Conservation (phyloP, 2,888 invertebrate species). For the Cecidostiba fungosa region DNA sequence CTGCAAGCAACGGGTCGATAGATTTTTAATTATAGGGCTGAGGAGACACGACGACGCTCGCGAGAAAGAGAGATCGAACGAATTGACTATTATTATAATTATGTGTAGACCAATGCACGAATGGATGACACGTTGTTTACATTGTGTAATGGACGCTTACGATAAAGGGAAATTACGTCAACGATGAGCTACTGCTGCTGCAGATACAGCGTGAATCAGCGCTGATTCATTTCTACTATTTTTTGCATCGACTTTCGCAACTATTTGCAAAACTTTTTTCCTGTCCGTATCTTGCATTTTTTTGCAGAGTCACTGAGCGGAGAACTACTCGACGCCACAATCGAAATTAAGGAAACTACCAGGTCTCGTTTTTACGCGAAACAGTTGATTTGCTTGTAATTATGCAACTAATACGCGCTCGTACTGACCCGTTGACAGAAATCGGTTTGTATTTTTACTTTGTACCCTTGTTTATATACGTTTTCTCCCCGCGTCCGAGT, state of each 20-base stretch:
- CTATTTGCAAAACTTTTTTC: background rate
- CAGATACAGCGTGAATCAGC: background rate
- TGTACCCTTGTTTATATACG: slow-evolving; percentile 3
- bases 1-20: background rate
- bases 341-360: too few species aligned
- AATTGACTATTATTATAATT: background rate
- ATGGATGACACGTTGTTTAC: background rate
- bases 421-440: slow-evolving; percentile 24
- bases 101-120: background rate
- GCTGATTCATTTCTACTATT: background rate
- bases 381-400: slow-evolving; percentile 28
- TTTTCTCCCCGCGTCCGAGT: background rate
- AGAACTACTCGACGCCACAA: background rate
- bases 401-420: slow-evolving; percentile 49
- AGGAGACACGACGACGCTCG: background rate
- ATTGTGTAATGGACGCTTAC: background rate
- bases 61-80: background rate
- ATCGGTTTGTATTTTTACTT: slow-evolving; percentile 9
- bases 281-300: background rate
- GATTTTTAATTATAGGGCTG: background rate
- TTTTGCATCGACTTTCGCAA: background rate
- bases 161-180: slow-evolving; percentile 4
- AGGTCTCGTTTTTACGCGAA: background rate
- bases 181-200: background rate
- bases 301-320: background rate